Evolutionary conservation across 1,140 invertebrate genomes (phyloP), one percentile per base, ranked within the genome.

Genomic region (Bombus difficillimus): DNA sequence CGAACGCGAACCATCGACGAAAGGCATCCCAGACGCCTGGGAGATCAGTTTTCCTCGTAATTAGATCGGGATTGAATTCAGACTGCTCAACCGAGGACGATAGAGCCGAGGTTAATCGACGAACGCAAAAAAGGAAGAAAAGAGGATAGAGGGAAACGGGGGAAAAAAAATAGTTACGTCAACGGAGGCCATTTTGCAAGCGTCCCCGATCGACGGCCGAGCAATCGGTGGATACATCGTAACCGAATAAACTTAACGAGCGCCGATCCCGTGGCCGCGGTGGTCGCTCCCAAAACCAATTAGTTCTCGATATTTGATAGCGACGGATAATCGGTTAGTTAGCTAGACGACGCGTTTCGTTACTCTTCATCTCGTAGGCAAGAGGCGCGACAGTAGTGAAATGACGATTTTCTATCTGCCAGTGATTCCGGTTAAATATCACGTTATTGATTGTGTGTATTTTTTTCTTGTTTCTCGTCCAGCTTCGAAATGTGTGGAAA

Each of bases 51-150:
- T 89, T 89, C 88, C 79, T 34, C 75, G 79, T 89, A 89, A 89
- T 89, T 89, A 89, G 88, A 89, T 89, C 87, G 84, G 68, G 74
- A 89, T 89, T 89, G 84, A 89, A 89, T 89, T 89, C 88, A 83
- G 87, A 79, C 88, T 86, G 88, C 75, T 86, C 88, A 75, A 86
- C 81, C 85, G 78, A 81, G 80, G 39, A 83, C 62, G 76, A 75
- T 83, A 64, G 68, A 86, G 57, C 83, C 64, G 37, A n/a, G 69
- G 83, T 83, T 89, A 89, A 89, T 89, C 85, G 84, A 89, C 69
- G 79, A 74, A 34, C 64, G 41, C 66, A 80, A 86, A 80, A 88
- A 80, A 32, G 39, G 9, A 69, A 62, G 18, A 32, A 32, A 13
- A 4, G 12, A 28, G 69, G 12, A 28, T 13, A 22, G 68, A 12